A percentile compares a stretch with the other conserved stretches of the same genome.
These are phyloP conservation scores for Muscicapa adusta DNA, from an alignment of 2,113 vertebrate genomes.

Conservation along the genomic window DNA sequence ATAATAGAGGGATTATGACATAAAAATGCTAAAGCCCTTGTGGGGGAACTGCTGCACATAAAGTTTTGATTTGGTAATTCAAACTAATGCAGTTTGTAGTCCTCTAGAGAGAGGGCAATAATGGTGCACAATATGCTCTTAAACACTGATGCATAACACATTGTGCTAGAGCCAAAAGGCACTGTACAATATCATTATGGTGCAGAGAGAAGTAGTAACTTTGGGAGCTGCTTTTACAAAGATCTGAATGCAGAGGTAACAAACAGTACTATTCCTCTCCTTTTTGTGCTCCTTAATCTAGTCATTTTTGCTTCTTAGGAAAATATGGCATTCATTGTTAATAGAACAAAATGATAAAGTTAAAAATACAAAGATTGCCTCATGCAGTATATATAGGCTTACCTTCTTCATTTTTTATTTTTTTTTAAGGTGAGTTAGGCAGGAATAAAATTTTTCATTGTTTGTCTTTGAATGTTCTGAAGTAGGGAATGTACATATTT, in stretches of 20 bases:
- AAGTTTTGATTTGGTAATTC: constrained; percentile 83
- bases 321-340: background rate
- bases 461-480: background rate
- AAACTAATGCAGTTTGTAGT: constrained; percentile 82
- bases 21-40: constrained; percentile 84
- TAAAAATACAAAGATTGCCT: background rate
- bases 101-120: constrained; percentile 80
- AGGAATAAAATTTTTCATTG: background rate
- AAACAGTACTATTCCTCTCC: background rate
- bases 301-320: background rate
- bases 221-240: constrained; percentile 62
- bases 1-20: constrained; percentile 80
- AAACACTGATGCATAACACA: constrained; percentile 81
- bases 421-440: background rate
- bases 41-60: constrained; percentile 74
- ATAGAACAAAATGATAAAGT: background rate
- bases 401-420: background rate
- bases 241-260: background rate
- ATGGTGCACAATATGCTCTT: constrained; percentile 80
- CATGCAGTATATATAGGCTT: background rate
- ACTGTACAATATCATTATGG: constrained; percentile 78
- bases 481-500: background rate
- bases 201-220: constrained; percentile 72
- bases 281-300: background rate
- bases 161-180: constrained; percentile 79